phyloP scores from a whole-genome alignment of 2,113 vertebrate genomes.

The Lathamus discolor region DNA sequence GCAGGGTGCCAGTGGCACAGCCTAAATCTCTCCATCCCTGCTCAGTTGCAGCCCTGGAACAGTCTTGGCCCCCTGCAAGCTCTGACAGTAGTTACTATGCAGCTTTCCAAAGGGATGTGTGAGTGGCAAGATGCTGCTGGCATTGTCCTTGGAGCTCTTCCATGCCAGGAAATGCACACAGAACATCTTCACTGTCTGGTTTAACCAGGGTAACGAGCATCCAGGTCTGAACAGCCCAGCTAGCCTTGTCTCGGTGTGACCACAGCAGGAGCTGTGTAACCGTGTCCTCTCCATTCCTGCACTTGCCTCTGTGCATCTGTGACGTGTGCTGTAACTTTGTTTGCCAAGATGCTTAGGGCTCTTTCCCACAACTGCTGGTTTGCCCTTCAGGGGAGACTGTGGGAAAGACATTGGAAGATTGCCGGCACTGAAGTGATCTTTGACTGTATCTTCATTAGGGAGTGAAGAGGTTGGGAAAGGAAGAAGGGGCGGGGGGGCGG shows the following conservation, averaged over 20 bases:
- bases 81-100: not conserved
- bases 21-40: not conserved
- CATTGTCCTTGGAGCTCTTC: slow-evolving; percentile 17
- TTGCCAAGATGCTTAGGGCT: slow-evolving; percentile 40
- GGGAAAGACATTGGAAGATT: slow-evolving; percentile 31
- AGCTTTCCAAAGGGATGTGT: slow-evolving; percentile 19
- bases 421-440: slow-evolving; percentile 21
- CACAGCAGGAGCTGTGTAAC: not conserved
- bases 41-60: slow-evolving; percentile 21
- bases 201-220: not conserved
- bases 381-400: slow-evolving; percentile 28
- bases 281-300: not conserved
- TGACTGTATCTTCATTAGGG: slow-evolving; percentile 31
- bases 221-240: not conserved
- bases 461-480: slow-evolving; percentile 3
- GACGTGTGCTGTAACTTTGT: not conserved
- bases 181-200: not conserved
- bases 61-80: not conserved
- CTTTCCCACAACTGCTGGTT: slow-evolving; percentile 57
- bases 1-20: slow-evolving; percentile 3
- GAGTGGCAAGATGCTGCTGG: slow-evolving; percentile 27
- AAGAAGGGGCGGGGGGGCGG: not conserved
- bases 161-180: not conserved
- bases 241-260: not conserved
- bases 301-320: not conserved